Conservation (phyloP, 2,888 invertebrate genomes). For the Harpalus rubripes region DNA sequence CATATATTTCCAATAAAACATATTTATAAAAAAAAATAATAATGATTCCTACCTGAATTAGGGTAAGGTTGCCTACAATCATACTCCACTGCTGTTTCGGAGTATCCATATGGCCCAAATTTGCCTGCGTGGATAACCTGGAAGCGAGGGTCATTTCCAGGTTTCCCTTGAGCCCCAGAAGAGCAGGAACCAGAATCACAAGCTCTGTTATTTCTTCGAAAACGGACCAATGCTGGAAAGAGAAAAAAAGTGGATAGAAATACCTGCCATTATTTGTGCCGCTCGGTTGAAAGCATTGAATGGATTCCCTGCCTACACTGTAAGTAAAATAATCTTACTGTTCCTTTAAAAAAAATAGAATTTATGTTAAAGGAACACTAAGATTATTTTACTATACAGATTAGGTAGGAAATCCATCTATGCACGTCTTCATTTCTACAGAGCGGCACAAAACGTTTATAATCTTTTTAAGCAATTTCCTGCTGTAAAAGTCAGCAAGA, state of each 20-base stretch:
- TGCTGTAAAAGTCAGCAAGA: no score
- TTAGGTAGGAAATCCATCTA: no score
- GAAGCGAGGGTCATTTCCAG: conserved; percentile 92
- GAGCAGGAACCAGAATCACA: conserved; percentile 87
- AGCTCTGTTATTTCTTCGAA: conserved; percentile 85
- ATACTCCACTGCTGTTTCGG: conserved; percentile 82
- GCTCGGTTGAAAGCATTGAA: no score
- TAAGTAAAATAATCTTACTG: no score
- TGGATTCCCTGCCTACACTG: no score
- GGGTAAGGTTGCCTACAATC: conserved; percentile 86
- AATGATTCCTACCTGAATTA: conserved; percentile 82
- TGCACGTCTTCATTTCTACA: no score
- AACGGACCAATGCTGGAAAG: conserved; percentile 84
- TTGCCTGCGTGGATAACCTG: conserved; percentile 88
- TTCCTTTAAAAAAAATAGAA: no score
- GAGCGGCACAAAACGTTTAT: no score
- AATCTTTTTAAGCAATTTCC: no score
- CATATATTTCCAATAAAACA: background rate
- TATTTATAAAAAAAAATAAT: background rate
- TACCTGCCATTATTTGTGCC: background rate
- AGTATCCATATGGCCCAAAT: conserved; percentile 87
- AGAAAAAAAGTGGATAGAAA: background rate
- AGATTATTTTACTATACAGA: no score
- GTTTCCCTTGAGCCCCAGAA: conserved; percentile 90
- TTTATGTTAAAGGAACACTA: no score